Conservation (phyloP, 2,888 invertebrate species). For the Patella depressa region DNA sequence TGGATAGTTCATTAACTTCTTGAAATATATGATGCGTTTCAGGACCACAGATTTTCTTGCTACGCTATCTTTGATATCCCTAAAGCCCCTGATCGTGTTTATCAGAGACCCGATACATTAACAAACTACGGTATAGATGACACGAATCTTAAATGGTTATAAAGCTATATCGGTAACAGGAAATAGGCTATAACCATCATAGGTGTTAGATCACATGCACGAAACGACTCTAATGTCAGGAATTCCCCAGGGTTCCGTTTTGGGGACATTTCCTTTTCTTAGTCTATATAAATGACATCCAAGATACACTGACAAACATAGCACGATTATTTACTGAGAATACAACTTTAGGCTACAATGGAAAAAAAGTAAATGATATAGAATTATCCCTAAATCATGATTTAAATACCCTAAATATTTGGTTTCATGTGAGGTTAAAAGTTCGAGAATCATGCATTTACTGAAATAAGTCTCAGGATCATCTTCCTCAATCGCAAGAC, state of each 20-base stretch:
- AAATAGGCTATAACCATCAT: conserved; percentile 9
- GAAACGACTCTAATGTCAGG: not conserved
- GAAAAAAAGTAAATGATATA: not conserved
- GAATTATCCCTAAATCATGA: conserved; percentile 25
- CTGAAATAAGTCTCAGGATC: no score
- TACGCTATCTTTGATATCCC: not conserved
- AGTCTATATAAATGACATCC: conserved; percentile 22
- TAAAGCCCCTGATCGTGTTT: conserved; percentile 13
- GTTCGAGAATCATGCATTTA: not conserved
- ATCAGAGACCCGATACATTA: conserved; percentile 16
- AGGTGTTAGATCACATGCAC: not conserved
- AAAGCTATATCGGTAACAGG: conserved; percentile 4
- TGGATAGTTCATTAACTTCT: not conserved
- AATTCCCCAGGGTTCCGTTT: conserved; percentile 15
- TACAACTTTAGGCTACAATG: not conserved
- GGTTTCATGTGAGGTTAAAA: conserved; percentile 26
- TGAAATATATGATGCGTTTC: not conserved
- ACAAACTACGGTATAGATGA: not conserved
- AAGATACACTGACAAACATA: not conserved
- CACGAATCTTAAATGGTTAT: not conserved
- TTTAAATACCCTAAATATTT: conserved; percentile 13
- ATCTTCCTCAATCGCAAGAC: no score
- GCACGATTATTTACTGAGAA: no score
- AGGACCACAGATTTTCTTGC: not conserved
- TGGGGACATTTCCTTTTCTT: conserved; percentile 20